Evolutionary conservation across 2,797 vertebrate genomes (phyloP).

Genomic region (Hypotaenidia philippensis): DNA sequence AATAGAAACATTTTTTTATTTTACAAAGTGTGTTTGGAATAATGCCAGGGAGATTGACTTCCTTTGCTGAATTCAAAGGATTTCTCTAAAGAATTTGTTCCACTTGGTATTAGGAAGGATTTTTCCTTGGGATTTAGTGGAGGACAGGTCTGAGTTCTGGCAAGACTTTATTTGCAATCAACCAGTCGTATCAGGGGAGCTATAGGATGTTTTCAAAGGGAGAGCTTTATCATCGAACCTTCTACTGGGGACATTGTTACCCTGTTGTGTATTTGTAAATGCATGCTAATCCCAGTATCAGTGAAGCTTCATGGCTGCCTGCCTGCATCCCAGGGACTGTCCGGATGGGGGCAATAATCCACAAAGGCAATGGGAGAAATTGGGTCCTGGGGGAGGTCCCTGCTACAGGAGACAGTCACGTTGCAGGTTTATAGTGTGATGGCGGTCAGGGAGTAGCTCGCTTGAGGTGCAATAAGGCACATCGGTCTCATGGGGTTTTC

Average conservation of each 20-base stretch:
- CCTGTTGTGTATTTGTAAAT: neutral
- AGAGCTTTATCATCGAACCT: neutral
- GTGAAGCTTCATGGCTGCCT: neutral
- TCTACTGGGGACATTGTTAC: neutral
- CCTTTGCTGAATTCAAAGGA: neutral
- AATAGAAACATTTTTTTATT: neutral
- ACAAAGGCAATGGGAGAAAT: neutral
- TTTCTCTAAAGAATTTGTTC: neutral
- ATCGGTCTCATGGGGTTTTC: neutral
- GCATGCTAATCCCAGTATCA: neutral
- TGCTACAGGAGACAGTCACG: neutral
- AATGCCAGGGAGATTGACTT: neutral
- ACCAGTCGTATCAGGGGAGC: neutral
- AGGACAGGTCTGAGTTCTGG: neutral
- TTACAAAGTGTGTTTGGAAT: neutral
- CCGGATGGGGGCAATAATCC: slow-evolving; percentile 29
- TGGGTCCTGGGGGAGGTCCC: neutral
- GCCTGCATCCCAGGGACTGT: neutral
- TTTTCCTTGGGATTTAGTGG: neutral
- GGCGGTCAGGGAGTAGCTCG: neutral
- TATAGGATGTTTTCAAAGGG: neutral
- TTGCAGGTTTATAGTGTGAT: neutral
- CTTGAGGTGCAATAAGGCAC: neutral
- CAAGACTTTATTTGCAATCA: neutral
- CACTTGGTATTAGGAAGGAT: neutral